phyloP scores from a whole-genome alignment of 2,113 vertebrate species.

The Calidris pugnax region DNA sequence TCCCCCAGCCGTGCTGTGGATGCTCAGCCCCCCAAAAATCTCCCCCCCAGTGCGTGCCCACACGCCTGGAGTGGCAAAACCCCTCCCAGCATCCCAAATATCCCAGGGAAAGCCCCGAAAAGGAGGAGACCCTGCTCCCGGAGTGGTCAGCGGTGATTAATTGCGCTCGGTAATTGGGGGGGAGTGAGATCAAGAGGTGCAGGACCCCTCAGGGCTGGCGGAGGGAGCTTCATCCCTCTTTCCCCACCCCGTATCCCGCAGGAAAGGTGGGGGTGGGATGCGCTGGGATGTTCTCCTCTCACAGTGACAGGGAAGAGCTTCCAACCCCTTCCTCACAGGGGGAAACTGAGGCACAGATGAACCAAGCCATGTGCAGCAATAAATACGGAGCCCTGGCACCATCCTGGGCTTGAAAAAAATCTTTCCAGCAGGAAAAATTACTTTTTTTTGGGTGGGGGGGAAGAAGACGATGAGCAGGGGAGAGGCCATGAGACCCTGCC shows the following conservation, averaged over 20 bases:
- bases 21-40: not conserved
- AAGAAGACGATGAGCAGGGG: not conserved
- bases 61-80: not conserved
- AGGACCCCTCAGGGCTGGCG: fast-evolving
- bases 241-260: not conserved
- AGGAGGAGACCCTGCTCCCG: not conserved
- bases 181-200: not conserved
- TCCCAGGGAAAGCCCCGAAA: fast-evolving
- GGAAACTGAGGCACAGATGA: not conserved
- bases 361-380: not conserved
- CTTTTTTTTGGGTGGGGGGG: fast-evolving
- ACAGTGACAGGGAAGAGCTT: not conserved
- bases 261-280: not conserved
- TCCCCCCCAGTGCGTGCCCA: not conserved
- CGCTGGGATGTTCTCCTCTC: fast-evolving
- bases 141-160: fast-evolving
- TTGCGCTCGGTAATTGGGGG: not conserved
- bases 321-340: not conserved
- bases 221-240: not conserved
- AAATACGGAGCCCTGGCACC: not conserved
- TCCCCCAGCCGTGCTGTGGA: not conserved
- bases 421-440: not conserved
- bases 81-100: not conserved
- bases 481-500: not conserved
- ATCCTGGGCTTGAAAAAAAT: fast-evolving